Base-by-base conservation (phyloP, 2,888 invertebrate genomes). In the Oxyteleia sp. region DNA sequence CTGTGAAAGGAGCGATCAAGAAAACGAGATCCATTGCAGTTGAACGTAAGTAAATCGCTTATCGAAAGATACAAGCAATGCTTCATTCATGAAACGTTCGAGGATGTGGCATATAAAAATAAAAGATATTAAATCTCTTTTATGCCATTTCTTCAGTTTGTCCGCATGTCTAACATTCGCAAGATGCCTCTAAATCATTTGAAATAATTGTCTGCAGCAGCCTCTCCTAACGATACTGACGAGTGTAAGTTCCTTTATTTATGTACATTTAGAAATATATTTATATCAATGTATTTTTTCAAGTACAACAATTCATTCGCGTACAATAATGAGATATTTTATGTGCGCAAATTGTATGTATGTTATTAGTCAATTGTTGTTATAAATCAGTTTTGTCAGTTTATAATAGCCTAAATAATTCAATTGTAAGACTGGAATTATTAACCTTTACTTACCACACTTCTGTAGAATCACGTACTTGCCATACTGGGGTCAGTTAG, bases 1-100 rank as follows among this genome's bases (percentile, higher is more conserved):
- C 98, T 0, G 97, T 98, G 16, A 96, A 96, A 89, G 99, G 99
- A 64, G 98, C 98, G 45, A 98, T 99, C 79, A 97, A 97, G 94
- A 97, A 98, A 92, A 98, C 98, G 0, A 95, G 98, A 86, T 98
- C 98, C 10, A 99, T 99, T 84, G 98, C 98, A 90, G 96, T 98
- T 5, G 98, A 97, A 93, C 96, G 97, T 97, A 94, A 95, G 96
- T 95, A 72, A 61, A n/a, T 41, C 10, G 49, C 7, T 45, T 23
- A 23, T 29, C 63, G 18, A 29, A 15, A 41, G 2, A 29, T 38
- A 41, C 11, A 61, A 47, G 15, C 47, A 59, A 45, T 13, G 41
- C 8, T 41, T 41, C 2, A 10, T 32, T 32, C 5, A 13, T 61
- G 11, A 55, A 35, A 38, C n/a, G 16, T 53, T 18, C 11, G 16